A percentile compares a stretch with the other conserved stretches of the same genome.
These are phyloP conservation scores for Saxicola maurus DNA, from an alignment of 2,797 vertebrate species.

Conservation along the genomic window DNA sequence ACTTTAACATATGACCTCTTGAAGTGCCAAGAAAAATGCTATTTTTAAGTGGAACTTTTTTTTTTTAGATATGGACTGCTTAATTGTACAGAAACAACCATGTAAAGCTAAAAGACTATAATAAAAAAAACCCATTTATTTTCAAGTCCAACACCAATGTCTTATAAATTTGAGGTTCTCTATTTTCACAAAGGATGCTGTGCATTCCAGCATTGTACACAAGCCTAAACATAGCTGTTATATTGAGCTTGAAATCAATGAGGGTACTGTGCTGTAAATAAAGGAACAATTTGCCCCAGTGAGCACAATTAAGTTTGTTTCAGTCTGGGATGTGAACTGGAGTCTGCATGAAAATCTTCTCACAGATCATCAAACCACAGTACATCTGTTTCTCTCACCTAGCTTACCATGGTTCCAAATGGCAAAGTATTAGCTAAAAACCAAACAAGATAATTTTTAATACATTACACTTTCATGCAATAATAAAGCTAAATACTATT, in stretches of 20 bases:
- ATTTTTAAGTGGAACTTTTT: slow-evolving; percentile 27
- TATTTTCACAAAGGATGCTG: not conserved
- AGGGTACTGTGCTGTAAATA: not conserved
- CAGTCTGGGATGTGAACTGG: not conserved
- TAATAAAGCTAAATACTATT: not conserved
- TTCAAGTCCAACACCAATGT: not conserved
- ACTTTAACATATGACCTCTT: slow-evolving; percentile 56
- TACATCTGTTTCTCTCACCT: not conserved
- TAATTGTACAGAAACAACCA: slow-evolving; percentile 54
- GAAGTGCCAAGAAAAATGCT: slow-evolving; percentile 47
- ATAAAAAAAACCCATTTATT: not conserved
- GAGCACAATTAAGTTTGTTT: not conserved
- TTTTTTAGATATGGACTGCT: slow-evolving; percentile 2
- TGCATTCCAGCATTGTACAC: not conserved
- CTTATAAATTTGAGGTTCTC: not conserved
- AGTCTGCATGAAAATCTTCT: not conserved
- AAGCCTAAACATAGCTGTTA: not conserved
- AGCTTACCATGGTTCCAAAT: not conserved
- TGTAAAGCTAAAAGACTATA: slow-evolving; percentile 6
- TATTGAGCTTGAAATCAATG: not conserved
- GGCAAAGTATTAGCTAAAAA: not conserved
- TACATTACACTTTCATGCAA: not conserved
- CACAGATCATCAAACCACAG: not conserved
- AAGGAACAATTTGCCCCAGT: not conserved
- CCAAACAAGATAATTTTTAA: not conserved